A percentile compares a stretch with the other conserved stretches of the same genome.
These are phyloP conservation scores for Drosophila dives DNA, from an alignment of 2,888 invertebrate genomes.

Conservation along the genomic window DNA sequence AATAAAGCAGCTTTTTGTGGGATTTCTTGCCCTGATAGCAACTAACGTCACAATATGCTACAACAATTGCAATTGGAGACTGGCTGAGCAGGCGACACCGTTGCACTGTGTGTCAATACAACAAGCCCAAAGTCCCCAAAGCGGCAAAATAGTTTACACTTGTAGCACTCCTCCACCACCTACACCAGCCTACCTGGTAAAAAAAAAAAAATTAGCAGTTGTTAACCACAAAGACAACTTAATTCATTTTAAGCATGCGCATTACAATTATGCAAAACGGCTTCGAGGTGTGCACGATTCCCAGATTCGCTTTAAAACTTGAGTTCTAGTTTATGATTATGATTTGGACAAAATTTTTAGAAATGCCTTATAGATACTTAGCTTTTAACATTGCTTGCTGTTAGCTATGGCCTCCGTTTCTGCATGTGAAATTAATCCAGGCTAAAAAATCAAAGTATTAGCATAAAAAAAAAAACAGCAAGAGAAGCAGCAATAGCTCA, in stretches of 20 bases:
- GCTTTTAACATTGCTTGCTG: conserved; percentile 51
- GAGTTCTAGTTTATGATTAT: not conserved
- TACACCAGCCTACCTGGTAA: conserved; percentile 5
- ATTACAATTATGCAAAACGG: conserved; percentile 52
- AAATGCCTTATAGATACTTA: not conserved
- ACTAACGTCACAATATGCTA: conserved; percentile 78
- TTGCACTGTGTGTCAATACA: conserved; percentile 31
- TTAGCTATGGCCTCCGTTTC: conserved; percentile 42
- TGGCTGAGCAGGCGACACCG: conserved; percentile 25
- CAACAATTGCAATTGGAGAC: conserved; percentile 65
- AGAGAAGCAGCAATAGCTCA: conserved; percentile 25
- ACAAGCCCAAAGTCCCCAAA: conserved; percentile 9
- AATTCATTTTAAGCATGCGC: conserved; percentile 42
- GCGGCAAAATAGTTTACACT: conserved; percentile 47
- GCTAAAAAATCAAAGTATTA: conserved; percentile 74
- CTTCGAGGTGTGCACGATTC: conserved; percentile 27
- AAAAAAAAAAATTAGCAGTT: conserved; percentile 4
- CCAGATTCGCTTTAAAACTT: conserved; percentile 1
- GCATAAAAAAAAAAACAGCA: conserved; percentile 44
- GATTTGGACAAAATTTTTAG: not conserved
- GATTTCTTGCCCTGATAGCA: conserved; percentile 70
- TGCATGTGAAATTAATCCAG: conserved; percentile 78
- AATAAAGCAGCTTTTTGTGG: conserved; percentile 75
- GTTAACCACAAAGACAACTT: conserved; percentile 21
- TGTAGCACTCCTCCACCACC: conserved; percentile 17